These are phyloP conservation scores for Cyclina sinensis DNA, from an alignment of 1,140 invertebrate species.

Conservation along the genomic window DNA sequence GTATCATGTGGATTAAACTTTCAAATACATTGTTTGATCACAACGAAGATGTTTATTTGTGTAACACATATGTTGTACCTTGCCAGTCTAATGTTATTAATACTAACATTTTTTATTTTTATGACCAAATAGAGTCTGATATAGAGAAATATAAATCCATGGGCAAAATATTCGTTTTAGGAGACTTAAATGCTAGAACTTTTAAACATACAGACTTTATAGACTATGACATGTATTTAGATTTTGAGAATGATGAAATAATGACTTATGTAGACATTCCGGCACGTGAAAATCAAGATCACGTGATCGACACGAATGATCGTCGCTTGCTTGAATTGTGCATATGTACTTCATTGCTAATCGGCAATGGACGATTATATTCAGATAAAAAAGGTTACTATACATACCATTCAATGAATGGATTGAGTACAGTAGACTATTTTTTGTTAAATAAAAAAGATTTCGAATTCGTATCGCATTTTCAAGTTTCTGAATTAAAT, in stretches of 20 bases:
- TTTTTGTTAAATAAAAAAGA: background rate
- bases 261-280: background rate
- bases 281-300: slow-evolving; percentile 28
- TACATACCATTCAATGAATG: background rate
- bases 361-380: background rate
- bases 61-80: slow-evolving; percentile 20
- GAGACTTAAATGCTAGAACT: background rate
- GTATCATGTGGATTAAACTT: slow-evolving; percentile 4
- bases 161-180: background rate
- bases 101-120: slow-evolving; percentile 1
- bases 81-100: background rate
- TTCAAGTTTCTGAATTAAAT: background rate
- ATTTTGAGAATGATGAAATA: background rate
- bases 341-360: background rate
- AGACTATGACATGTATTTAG: background rate
- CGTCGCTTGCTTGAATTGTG: slow-evolving; percentile 12
- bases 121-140: slow-evolving; percentile 4
- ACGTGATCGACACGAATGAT: slow-evolving; percentile 31
- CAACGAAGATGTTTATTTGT: slow-evolving; percentile 14
- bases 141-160: slow-evolving; percentile 13
- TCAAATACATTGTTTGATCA: background rate
- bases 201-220: background rate
- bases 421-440: slow-evolving; percentile 20
- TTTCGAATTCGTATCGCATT: background rate
- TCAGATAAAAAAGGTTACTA: background rate